Base-by-base conservation (phyloP, 64 coral and sea anemone species). In the Dendrophyllia cribrosa region DNA sequence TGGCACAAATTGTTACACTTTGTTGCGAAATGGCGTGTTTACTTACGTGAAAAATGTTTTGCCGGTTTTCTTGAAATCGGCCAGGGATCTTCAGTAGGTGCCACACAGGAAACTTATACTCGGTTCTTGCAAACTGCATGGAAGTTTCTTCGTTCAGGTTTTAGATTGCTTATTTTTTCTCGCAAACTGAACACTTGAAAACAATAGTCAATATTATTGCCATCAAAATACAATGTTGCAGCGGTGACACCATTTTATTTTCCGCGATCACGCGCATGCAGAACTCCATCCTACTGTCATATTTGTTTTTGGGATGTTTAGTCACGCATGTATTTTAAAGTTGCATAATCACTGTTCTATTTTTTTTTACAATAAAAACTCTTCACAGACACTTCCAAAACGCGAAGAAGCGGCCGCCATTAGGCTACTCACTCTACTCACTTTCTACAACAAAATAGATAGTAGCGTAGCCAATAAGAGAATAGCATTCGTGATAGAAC, bases 231-330 rank as follows among this genome's bases (percentile, higher is more conserved):
- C 7, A 66, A 66, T 66, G 14, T 66, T 66, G 62, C 62, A 0
- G 62, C 62, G 14, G 62, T 66, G 62, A 12, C 62, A 12, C 62
- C 62, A 16, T 66, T 66, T 66, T 66, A 5, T 66, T 66, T 66
- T 66, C 62, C 62, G 62, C 62, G 62, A 66, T 66, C 62, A 66
- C 62, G 62, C 62, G 62, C 62, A 66, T 66, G 62, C 62, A 66
- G 7, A 66, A 66, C 14, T 66, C 62, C 62, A 66, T 66, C 62
- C 62, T 66, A 12, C 62, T 66, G 14, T 14, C 58, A 13, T 59
- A 59, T n/a, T n/a, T n/a, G n/a, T n/a, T n/a, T n/a, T n/a, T n/a
- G n/a, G n/a, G n/a, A n/a, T n/a, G n/a, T n/a, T n/a, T n/a, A n/a
- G n/a, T n/a, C n/a, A n/a, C n/a, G n/a, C n/a, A n/a, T n/a, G n/a